A percentile compares a stretch with the other conserved stretches of the same genome.
phyloP scores from a whole-genome alignment of 2,797 vertebrate genomes.

The Acipenser ruthenus region DNA sequence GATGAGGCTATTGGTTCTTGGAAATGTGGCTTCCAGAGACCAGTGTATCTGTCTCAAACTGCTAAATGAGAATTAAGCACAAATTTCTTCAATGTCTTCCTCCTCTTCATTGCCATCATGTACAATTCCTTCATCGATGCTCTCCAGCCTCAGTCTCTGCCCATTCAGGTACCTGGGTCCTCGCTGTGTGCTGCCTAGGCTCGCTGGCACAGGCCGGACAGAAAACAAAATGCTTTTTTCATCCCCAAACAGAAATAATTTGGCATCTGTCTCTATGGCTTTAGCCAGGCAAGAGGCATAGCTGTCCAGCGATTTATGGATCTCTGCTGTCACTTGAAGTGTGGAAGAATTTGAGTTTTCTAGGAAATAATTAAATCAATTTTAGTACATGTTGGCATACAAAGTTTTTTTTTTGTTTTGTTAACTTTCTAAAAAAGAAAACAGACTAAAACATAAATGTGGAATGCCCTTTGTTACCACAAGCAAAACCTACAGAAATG shows the following conservation, averaged over 20 bases:
- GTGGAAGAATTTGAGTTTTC: conserved; percentile 26
- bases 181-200: conserved; percentile 33
- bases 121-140: conserved; percentile 87
- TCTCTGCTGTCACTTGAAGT: conserved; percentile 73
- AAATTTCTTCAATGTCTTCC: conserved; percentile 27
- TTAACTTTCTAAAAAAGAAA: no score
- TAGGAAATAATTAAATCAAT: background rate
- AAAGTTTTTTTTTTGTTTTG: no score
- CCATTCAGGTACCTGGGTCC: conserved; percentile 62
- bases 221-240: conserved; percentile 52
- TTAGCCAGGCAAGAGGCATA: conserved; percentile 84
- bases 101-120: conserved; percentile 57
- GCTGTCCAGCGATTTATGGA: conserved; percentile 81
- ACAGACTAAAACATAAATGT: no score
- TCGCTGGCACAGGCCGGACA: conserved; percentile 39
- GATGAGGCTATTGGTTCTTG: no score
- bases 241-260: conserved; percentile 82
- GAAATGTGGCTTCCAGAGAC: no score
- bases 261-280: conserved; percentile 88
- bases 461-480: no score
- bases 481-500: no score
- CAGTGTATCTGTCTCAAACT: no score
- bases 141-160: conserved; percentile 83
- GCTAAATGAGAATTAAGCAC: background rate
- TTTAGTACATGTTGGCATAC: no score